Conservation (phyloP, 1,140 invertebrate species). For the Lamellibrachia luymesi region DNA sequence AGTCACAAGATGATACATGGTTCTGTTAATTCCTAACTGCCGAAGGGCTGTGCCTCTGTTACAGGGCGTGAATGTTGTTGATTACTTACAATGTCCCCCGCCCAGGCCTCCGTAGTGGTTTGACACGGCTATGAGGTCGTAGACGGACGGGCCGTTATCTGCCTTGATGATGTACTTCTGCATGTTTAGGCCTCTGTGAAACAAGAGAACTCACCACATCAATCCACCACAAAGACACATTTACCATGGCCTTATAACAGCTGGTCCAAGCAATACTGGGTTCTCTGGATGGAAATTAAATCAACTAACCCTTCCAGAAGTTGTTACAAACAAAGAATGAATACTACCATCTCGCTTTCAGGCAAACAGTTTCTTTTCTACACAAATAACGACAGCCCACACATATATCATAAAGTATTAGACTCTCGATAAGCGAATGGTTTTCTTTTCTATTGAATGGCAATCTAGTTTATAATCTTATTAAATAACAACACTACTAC, state of each 20-base stretch:
- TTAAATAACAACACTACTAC: too few species aligned
- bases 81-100: constrained; percentile 62
- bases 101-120: constrained; percentile 66
- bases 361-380: background rate
- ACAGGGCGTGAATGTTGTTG: background rate
- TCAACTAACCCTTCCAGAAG: background rate
- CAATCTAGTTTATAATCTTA: background rate
- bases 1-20: too few species aligned
- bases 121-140: constrained; percentile 63
- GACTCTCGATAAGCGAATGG: too few species aligned
- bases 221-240: background rate
- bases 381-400: too few species aligned
- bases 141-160: constrained; percentile 52
- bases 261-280: too few species aligned
- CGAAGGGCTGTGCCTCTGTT: background rate
- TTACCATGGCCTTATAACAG: background rate
- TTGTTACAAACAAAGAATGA: background rate
- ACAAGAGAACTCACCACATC: constrained; percentile 8
- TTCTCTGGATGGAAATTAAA: background rate
- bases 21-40: too few species aligned
- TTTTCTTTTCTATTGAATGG: background rate
- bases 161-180: constrained; percentile 58
- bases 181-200: constrained; percentile 57
- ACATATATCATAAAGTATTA: too few species aligned
- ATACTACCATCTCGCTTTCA: background rate